A percentile compares a stretch with the other conserved stretches of the same genome.
These are phyloP conservation scores for Psettodes erumei DNA, from an alignment of 2,113 vertebrate genomes.

Conservation along the genomic window DNA sequence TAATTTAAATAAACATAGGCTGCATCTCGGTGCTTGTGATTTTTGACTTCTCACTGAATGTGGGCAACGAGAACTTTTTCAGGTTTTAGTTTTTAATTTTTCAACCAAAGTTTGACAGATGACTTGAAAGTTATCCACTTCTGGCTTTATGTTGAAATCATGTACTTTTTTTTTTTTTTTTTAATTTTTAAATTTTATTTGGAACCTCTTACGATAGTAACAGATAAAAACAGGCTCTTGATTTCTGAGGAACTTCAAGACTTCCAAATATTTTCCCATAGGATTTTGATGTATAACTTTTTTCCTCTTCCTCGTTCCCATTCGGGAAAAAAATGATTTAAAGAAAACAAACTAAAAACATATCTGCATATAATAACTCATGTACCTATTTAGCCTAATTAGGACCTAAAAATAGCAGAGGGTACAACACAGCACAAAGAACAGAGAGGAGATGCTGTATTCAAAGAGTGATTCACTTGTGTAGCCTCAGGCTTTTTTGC, in stretches of 20 bases:
- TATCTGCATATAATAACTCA: conserved; percentile 34
- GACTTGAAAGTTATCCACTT: conserved; percentile 57
- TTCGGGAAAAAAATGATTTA: background rate
- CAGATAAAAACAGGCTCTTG: conserved; percentile 13
- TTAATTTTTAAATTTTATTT: no score
- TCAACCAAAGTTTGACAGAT: conserved; percentile 59
- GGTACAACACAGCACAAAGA: conserved; percentile 44
- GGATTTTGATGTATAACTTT: conserved; percentile 26
- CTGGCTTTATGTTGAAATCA: conserved; percentile 54
- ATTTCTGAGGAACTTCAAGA: conserved; percentile 56
- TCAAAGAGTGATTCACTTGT: conserved; percentile 63
- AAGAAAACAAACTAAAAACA: no score
- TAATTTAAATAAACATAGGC: conserved; percentile 5
- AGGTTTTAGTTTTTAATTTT: conserved; percentile 46
- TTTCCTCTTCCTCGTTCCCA: background rate
- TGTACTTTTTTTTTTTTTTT: conserved; percentile 33
- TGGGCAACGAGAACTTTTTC: conserved; percentile 28
- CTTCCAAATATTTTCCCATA: conserved; percentile 44
- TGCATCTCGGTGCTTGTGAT: background rate
- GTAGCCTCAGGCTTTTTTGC: conserved; percentile 49
- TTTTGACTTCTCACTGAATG: conserved; percentile 26
- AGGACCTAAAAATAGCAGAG: conserved; percentile 63
- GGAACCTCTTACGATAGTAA: conserved; percentile 29
- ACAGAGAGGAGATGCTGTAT: conserved; percentile 44
- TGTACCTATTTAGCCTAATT: conserved; percentile 71